Evolutionary conservation across 2,113 vertebrate genomes (phyloP).

Genomic region (Pipa parva): DNA sequence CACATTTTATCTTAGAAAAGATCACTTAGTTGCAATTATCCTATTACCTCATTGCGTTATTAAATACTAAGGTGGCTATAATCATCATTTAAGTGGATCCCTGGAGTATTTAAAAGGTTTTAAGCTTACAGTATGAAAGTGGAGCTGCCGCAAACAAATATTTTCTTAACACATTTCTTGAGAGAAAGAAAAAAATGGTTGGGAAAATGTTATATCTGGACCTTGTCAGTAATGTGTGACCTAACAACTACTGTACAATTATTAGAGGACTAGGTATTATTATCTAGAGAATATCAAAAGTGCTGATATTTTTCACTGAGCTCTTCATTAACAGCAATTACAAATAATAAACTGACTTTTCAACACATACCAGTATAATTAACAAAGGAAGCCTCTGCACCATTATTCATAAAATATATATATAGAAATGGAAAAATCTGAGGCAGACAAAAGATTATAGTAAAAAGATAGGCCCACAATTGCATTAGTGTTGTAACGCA

Average conservation of each 20-base stretch:
- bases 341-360: background rate
- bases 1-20: conserved; percentile 41
- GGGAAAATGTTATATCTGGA: background rate
- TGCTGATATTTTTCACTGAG: background rate
- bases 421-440: too few relatives aligned
- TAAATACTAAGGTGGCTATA: conserved; percentile 49
- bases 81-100: conserved; percentile 48
- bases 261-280: background rate
- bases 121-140: background rate
- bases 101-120: conserved; percentile 1
- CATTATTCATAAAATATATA: too few relatives aligned
- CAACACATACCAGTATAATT: background rate
- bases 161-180: background rate
- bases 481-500: too few relatives aligned
- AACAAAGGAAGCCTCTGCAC: background rate
- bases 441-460: too few relatives aligned
- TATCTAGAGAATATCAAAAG: background rate
- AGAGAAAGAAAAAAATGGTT: background rate
- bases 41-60: conserved; percentile 59
- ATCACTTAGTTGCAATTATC: conserved; percentile 48
- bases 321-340: background rate
- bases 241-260: background rate
- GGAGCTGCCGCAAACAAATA: background rate
- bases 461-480: too few relatives aligned
- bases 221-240: background rate